Base-by-base conservation (phyloP, 1,140 invertebrate genomes). In the Zaprionus davidi region DNA sequence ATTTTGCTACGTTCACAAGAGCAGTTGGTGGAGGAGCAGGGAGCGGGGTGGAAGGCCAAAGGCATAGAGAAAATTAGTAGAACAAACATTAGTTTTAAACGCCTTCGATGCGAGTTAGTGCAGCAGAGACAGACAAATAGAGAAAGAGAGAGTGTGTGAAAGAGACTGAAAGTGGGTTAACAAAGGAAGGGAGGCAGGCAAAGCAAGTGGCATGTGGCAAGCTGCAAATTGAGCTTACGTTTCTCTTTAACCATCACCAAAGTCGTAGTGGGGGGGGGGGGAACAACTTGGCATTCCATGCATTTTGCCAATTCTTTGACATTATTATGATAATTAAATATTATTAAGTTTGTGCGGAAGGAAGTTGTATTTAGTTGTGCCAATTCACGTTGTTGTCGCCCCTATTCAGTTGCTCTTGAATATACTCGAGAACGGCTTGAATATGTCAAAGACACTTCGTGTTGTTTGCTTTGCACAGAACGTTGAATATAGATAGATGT, bases 1-100 rank as follows among this genome's bases (percentile, higher is more conserved):
- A 81, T 49, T 82, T 91, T 91, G 86, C 92, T 93, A 92, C 92
- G 88, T 66, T 59, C 62, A 79, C 62, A 78, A 78, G 71, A 90
- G 62, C 73, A 67, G 41, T 46, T 46, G 68, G 58, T 56, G 77
- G 71, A 56, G 56, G 46, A 46, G 71, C 67, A 57, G 64, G 41
- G 69, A 41, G 55, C 53, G 51, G n/a, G 53, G 55, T 57, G 4
- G 9, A 24, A 24, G 46, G 17, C 17, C 31, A 56, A 49, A 44
- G 67, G 65, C 69, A 75, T 41, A 51, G 73, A 46, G 73, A 79
- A 78, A 83, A 79, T 79, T 81, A 82, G 78, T 72, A 74, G 65
- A 86, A 71, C 78, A 85, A 87, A 65, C 41, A 88, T 90, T 88
- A 91, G 75, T 77, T 68, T 68, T 63, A 59, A 69, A 51, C 28